Conservation (phyloP, 2,797 vertebrate species). For the Nasua narica region DNA sequence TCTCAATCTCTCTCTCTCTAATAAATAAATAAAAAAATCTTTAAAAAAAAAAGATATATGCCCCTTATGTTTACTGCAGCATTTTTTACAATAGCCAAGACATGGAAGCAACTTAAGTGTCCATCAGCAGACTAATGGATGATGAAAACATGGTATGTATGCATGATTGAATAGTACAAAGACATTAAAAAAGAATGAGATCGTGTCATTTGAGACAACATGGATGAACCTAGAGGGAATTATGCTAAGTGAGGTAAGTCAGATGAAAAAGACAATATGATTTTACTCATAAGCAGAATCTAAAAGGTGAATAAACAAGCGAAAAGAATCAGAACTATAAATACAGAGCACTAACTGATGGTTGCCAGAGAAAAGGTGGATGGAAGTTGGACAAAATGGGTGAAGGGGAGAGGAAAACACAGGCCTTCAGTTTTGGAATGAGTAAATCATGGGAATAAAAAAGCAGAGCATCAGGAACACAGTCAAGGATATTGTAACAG, state of each 20-base stretch:
- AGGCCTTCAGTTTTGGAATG: not conserved
- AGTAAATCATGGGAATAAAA: not conserved
- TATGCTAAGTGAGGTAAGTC: not conserved
- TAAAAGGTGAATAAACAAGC: not conserved
- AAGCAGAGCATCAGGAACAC: not conserved
- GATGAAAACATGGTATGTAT: not conserved
- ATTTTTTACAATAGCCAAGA: not conserved
- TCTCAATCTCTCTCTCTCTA: no score
- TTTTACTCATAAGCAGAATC: not conserved
- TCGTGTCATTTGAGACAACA: not conserved
- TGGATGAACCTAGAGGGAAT: not conserved
- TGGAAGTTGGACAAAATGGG: not conserved
- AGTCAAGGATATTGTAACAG: not conserved
- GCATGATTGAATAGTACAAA: not conserved
- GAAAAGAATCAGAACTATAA: not conserved
- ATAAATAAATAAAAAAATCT: no score
- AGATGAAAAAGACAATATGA: not conserved
- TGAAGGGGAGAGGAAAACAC: not conserved
- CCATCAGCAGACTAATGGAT: not conserved
- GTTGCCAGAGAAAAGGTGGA: not conserved
- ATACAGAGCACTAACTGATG: not conserved
- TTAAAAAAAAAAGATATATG: not conserved
- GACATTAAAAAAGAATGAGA: not conserved
- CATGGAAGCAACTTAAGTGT: not conserved
- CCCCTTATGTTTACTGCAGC: not conserved